Evolutionary conservation across 2,797 vertebrate genomes (phyloP).

Genomic region (Syncerus caffer): DNA sequence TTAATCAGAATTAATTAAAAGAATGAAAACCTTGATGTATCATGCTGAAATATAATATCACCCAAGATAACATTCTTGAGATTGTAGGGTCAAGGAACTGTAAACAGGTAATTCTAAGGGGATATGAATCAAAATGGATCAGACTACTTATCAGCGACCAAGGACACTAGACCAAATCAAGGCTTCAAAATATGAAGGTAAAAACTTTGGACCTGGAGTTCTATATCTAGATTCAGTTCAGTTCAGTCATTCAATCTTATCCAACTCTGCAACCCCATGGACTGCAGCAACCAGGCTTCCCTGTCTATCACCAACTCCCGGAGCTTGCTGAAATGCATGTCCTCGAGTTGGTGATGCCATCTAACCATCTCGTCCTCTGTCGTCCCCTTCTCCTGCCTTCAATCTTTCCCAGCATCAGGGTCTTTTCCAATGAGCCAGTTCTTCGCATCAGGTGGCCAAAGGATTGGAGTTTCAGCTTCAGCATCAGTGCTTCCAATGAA

Average conservation of each 20-base stretch:
- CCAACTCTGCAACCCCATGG: neutral
- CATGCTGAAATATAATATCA: neutral
- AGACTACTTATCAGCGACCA: neutral
- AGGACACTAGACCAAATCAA: neutral
- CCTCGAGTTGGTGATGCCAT: neutral
- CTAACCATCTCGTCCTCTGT: neutral
- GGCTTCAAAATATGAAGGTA: neutral
- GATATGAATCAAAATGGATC: neutral
- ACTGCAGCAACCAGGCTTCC: neutral
- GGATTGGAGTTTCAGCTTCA: neutral
- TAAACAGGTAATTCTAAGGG: neutral
- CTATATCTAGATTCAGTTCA: neutral
- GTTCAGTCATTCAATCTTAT: neutral
- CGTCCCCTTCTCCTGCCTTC: neutral
- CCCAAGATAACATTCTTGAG: neutral
- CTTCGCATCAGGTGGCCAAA: neutral
- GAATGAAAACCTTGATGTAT: neutral
- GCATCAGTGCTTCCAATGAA: neutral
- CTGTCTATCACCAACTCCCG: neutral
- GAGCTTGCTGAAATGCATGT: neutral
- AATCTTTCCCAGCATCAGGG: neutral
- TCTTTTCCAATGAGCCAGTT: neutral
- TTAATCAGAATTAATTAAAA: slow-evolving; percentile 19
- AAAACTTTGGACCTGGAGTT: neutral
- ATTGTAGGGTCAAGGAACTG: neutral